Percentiles rank a stretch among this genome's conserved stretches.
Conservation (phyloP, 1,140 invertebrate genomes). For the Argopecten irradians region DNA sequence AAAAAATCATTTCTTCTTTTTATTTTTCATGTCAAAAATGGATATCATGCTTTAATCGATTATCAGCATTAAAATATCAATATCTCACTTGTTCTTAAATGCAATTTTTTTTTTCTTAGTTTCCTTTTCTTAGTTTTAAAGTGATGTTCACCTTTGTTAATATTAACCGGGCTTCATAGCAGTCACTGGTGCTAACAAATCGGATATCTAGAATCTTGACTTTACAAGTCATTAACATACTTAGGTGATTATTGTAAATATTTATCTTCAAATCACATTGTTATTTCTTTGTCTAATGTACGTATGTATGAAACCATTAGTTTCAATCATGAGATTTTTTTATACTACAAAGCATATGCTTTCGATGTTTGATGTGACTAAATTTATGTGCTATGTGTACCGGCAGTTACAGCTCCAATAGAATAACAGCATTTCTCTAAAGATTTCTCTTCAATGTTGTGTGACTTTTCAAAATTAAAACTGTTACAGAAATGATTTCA, state of each 20-base stretch:
- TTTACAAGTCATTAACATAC: conserved; percentile 8
- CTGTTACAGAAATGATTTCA: neutral
- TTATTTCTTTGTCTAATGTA: neutral
- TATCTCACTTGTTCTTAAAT: neutral
- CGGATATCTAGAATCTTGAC: neutral
- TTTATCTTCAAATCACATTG: neutral
- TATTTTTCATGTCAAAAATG: neutral
- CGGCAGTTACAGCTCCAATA: neutral
- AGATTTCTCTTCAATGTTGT: neutral
- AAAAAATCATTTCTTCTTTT: neutral
- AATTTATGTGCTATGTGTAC: neutral
- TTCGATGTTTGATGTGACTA: neutral
- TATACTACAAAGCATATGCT: conserved; percentile 12
- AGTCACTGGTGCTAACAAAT: conserved; percentile 4
- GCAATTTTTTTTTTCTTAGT: neutral
- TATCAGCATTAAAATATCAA: conserved; percentile 4
- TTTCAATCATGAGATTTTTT: neutral
- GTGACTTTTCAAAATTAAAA: neutral
- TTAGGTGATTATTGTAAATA: neutral
- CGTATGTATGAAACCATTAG: neutral
- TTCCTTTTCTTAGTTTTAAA: neutral
- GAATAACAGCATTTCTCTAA: neutral
- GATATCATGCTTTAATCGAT: conserved; percentile 1
- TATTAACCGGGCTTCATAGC: neutral
- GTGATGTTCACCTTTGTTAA: neutral